Base-by-base conservation (phyloP, 2,797 vertebrate species). In the Sebastes hubbsi region DNA sequence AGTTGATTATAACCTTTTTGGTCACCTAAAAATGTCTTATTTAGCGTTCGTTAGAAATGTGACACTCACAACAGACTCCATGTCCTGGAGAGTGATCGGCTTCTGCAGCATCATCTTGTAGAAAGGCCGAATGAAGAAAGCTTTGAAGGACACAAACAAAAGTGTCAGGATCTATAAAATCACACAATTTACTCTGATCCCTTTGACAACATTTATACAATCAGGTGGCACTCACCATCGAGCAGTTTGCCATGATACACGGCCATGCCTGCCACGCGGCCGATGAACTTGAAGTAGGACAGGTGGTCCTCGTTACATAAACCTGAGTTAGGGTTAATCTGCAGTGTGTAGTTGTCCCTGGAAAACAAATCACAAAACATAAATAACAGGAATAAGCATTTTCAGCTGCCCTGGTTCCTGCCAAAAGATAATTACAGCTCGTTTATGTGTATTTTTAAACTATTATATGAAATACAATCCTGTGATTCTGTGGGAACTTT, bases 21-120 rank as follows among this genome's bases (percentile, higher is more conserved):
- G 18, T 49, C 18, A 3, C 46, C 46, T 49, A 18, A 49, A 49
- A 49, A 49, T 20, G 46, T 49, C 46, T 49, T 49, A 49, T 49
- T 49, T 18, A 49, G 18, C 18, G 7, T 49, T 49, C 1, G 18
- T 18, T 2, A 54, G 69, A 30, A 58, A 49, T 36, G 13, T 6
- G 49, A 74, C 46, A 96, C 98, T 85, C 95, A 99, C 98, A 95
- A 99, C 98, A 27, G 98, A 99, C 87, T 99, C 98, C 98, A 99
- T 99, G 82, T 99, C 98, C 81, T 97, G 96, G 73, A 99, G 96
- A 0, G 94, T 97, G 92, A 99, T 99, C 20, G 96, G 92, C 84
- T 99, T 99, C 89, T 99, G 98, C 64, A 99, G 96, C 98, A 98
- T 99, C 98, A 99, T 99, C 95, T 99, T 99, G 93, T 99, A 99